Percentiles rank a stretch among this genome's conserved stretches.
Conservation (phyloP, 1,140 invertebrate genomes). For the Prorops nasuta region DNA sequence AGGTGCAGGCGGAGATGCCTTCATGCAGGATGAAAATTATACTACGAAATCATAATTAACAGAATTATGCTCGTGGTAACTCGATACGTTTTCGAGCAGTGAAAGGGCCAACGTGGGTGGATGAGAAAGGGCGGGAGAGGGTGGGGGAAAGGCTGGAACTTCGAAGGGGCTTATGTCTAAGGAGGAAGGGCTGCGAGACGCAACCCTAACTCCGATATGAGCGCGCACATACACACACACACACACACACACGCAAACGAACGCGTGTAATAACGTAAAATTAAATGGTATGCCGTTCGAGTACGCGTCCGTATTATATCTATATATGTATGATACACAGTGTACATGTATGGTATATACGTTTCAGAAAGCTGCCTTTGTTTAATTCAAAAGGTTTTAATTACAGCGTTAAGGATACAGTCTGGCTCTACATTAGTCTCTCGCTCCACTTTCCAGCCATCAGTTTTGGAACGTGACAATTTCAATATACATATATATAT, state of each 20-base stretch:
- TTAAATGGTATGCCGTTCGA: slow-evolving; percentile 29
- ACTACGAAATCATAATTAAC: slow-evolving; percentile 54
- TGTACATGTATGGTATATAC: slow-evolving; percentile 20
- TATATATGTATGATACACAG: slow-evolving; percentile 28
- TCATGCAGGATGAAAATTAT: slow-evolving; percentile 35
- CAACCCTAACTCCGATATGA: slow-evolving; percentile 7
- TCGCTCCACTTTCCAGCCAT: too few species aligned
- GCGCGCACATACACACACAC: slow-evolving; percentile 4
- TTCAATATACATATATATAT: too few species aligned
- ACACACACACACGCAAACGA: slow-evolving; percentile 11
- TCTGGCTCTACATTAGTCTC: too few species aligned
- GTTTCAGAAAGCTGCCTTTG: slow-evolving; percentile 43
- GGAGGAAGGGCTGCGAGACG: slow-evolving; percentile 43
- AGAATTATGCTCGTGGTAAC: slow-evolving; percentile 48
- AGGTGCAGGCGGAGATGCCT: too few species aligned
- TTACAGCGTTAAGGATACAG: slow-evolving; percentile 33
- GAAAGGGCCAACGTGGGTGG: slow-evolving; percentile 9
- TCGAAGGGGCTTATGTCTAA: slow-evolving; percentile 39
- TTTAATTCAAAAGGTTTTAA: slow-evolving; percentile 52
- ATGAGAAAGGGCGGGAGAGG: slow-evolving; percentile 7
- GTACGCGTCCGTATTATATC: slow-evolving; percentile 19
- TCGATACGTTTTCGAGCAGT: slow-evolving; percentile 38
- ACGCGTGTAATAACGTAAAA: slow-evolving; percentile 34
- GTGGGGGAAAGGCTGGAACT: slow-evolving; percentile 13
- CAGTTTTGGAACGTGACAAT: too few species aligned